A percentile compares a stretch with the other conserved stretches of the same genome.
Evolutionary conservation across 2,888 invertebrate species (phyloP).

Genomic region (Malthinus seriepunctatus): DNA sequence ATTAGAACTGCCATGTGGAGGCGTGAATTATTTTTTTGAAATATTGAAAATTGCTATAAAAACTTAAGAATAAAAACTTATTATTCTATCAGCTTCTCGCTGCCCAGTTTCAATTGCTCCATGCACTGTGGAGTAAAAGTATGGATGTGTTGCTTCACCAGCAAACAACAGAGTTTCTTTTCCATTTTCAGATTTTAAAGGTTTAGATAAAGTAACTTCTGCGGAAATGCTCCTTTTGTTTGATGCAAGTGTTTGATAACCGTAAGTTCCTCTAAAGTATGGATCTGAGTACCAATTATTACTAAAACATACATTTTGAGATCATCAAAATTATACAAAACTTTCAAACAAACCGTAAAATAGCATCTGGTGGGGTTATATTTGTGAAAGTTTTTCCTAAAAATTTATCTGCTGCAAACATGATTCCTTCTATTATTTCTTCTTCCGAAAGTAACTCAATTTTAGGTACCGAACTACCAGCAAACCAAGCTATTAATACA

Average conservation of each 20-base stretch:
- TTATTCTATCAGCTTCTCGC: constrained; percentile 50
- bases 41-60: too few relatives aligned
- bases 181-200: constrained; percentile 9
- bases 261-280: constrained; percentile 55
- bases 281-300: constrained; percentile 70
- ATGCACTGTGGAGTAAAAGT: constrained; percentile 54
- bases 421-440: constrained; percentile 58
- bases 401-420: constrained; percentile 58
- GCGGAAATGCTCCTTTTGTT: constrained; percentile 11
- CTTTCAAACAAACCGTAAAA: constrained; percentile 40
- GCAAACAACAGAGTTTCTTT: constrained; percentile 54
- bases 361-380: constrained; percentile 55
- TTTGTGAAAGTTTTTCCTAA: constrained; percentile 54
- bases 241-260: constrained; percentile 30
- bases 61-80: background rate
- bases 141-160: constrained; percentile 57
- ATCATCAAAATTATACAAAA: background rate
- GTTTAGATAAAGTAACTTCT: constrained; percentile 18
- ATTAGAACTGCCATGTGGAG: background rate
- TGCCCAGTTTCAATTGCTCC: constrained; percentile 55
- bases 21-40: too few relatives aligned
- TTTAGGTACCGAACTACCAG: constrained; percentile 63
- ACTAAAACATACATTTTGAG: constrained; percentile 51
- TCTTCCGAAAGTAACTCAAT: constrained; percentile 65
- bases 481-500: constrained; percentile 70